Evolutionary conservation across 1,140 invertebrate genomes (phyloP), one percentile per base, ranked within the genome.

Genomic region (Camponotus floridanus): DNA sequence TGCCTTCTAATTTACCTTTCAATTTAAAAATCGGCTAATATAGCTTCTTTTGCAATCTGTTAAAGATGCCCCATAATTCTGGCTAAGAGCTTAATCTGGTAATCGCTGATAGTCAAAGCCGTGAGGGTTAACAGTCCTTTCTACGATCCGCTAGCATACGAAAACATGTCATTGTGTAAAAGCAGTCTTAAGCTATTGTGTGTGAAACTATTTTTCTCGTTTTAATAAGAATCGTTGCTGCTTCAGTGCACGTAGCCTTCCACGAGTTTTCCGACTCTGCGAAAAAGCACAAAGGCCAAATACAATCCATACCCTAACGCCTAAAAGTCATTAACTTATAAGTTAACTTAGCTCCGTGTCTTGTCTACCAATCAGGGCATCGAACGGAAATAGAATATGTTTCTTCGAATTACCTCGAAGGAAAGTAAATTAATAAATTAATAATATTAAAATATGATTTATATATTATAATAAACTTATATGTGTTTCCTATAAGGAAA

Each of bases 341-440:
- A 90, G 84, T 91, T 91, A 92, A 91, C 86, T 92, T 92, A 92
- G 80, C 78, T 92, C 86, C 91, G 87, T 94, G 88, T 92, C 91
- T 91, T 90, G 86, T 93, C 87, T 93, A 93, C 91, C 92, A 88
- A 92, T 67, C 93, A 94, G 90, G 91, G 92, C 91, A 90, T 84
- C 91, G 88, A 91, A 83, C 26, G 33, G 68, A 83, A 83, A 36
- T 31, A 59, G 55, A 81, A 42, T 18, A 81, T 42, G 3, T 45
- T 71, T 39, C 45, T 48, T 18, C 55, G 21, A 78, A 45, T 51
- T 8, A 8, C 68, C 36, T 80, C 31, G 36, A 45, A 42, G 26
- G 11, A 59, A 26, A 57, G 18, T 39, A 8, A 26, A 62, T 39
- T 48, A 83, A 83, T 83, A 73, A 83, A 83, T 83, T 73, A 83